phyloP scores from a whole-genome alignment of 2,888 invertebrate genomes.

The Scaptomyza polygonia region DNA sequence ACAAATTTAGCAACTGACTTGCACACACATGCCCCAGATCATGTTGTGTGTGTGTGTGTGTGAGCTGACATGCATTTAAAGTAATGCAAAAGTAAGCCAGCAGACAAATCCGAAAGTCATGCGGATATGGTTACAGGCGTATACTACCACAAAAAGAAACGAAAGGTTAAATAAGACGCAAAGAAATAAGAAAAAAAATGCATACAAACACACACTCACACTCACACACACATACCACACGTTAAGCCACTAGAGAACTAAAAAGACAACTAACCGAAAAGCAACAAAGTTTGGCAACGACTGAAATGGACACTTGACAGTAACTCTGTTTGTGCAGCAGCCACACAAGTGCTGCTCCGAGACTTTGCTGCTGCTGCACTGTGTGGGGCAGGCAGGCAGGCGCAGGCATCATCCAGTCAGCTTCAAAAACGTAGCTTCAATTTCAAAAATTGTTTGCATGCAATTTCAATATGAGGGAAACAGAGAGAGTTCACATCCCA shows the following conservation, averaged over 20 bases:
- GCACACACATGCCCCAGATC: constrained; percentile 35
- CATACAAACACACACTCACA: constrained; percentile 9
- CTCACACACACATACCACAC: constrained; percentile 1
- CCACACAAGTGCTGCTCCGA: constrained; percentile 60
- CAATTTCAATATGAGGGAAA: constrained; percentile 76
- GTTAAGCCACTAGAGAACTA: constrained; percentile 1
- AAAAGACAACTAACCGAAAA: constrained; percentile 54
- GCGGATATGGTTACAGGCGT: constrained; percentile 49
- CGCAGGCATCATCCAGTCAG: no score
- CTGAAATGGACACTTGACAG: constrained; percentile 79
- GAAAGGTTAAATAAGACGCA: constrained; percentile 1
- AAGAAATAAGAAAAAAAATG: not conserved
- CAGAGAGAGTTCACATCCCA: constrained; percentile 50
- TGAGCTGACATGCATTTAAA: constrained; percentile 42
- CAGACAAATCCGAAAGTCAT: constrained; percentile 67
- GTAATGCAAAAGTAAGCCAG: constrained; percentile 52
- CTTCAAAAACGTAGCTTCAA: constrained; percentile 74
- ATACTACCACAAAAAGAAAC: constrained; percentile 16
- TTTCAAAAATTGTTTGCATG: constrained; percentile 78
- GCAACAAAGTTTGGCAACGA: constrained; percentile 68
- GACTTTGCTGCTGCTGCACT: constrained; percentile 26
- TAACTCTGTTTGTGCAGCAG: constrained; percentile 69
- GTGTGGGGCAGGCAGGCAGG: not conserved
- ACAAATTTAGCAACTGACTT: constrained; percentile 68
- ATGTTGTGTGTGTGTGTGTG: constrained; percentile 3